A percentile compares a stretch with the other conserved stretches of the same genome.
These are phyloP conservation scores for Lottia scabra DNA, from an alignment of 2,888 invertebrate species.

Conservation along the genomic window DNA sequence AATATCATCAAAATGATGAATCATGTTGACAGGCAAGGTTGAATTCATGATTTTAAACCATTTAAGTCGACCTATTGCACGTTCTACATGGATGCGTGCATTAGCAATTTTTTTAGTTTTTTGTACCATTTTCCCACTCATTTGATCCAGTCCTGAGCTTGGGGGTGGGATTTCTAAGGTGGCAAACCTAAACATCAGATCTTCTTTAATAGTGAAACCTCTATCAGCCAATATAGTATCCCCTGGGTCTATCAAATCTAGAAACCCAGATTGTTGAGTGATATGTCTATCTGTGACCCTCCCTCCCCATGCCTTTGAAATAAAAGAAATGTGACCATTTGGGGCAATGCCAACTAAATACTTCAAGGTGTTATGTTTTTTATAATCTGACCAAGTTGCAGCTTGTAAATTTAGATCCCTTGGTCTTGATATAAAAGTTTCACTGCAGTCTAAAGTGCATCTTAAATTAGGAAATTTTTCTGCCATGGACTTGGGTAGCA, in stretches of 20 bases:
- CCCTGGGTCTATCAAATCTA: constrained; percentile 22
- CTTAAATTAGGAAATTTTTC: neutral
- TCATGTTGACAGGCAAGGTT: neutral
- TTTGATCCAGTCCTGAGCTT: neutral
- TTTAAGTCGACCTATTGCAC: neutral
- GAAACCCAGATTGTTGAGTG: constrained; percentile 21
- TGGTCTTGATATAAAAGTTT: constrained; percentile 26
- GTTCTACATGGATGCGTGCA: neutral
- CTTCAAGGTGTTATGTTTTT: constrained; percentile 26
- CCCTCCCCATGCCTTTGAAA: constrained; percentile 32
- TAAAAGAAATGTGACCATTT: constrained; percentile 25
- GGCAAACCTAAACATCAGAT: constrained; percentile 14
- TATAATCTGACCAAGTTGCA: constrained; percentile 24
- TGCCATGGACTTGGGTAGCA: neutral
- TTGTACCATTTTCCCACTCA: neutral
- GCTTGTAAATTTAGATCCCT: constrained; percentile 14
- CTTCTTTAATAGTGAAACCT: constrained; percentile 32
- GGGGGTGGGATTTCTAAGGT: neutral
- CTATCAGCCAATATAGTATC: constrained; percentile 31
- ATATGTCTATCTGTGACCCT: constrained; percentile 32
- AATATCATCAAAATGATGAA: neutral
- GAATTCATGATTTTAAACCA: neutral
- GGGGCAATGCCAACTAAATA: constrained; percentile 18
- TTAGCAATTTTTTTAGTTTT: neutral
- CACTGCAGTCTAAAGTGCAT: constrained; percentile 26